phyloP scores from a whole-genome alignment of 2,113 vertebrate species.

The Scartelaos histophorus region DNA sequence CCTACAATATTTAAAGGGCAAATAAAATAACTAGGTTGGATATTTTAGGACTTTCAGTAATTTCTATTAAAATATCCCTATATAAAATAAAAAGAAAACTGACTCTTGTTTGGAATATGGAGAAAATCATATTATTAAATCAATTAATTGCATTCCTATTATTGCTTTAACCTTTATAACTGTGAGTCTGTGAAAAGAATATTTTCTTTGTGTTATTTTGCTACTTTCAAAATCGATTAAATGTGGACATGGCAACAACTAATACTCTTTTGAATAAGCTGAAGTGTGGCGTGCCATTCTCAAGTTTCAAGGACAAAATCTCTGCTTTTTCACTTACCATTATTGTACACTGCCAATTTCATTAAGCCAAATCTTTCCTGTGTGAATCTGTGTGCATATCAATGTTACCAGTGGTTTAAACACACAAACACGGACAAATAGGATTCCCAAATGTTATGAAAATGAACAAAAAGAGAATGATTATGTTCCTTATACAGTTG shows the following conservation, averaged over 20 bases:
- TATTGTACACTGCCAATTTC: conserved; percentile 61
- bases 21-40: too few relatives aligned
- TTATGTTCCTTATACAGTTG: conserved; percentile 44
- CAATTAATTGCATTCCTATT: conserved; percentile 50
- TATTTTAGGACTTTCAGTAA: too few relatives aligned
- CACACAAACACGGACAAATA: conserved; percentile 43
- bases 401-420: conserved; percentile 42
- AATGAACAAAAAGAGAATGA: conserved; percentile 34
- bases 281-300: conserved; percentile 35
- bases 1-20: too few relatives aligned
- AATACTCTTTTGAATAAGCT: conserved; percentile 45
- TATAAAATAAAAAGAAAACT: background rate
- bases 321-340: conserved; percentile 40
- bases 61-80: too few relatives aligned
- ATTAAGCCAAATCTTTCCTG: conserved; percentile 50
- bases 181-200: conserved; percentile 25
- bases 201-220: conserved; percentile 3
- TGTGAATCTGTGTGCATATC: conserved; percentile 47
- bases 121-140: conserved; percentile 42
- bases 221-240: conserved; percentile 51
- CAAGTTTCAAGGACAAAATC: conserved; percentile 53
- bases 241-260: conserved; percentile 43
- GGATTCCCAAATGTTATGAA: conserved; percentile 41
- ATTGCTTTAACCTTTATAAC: conserved; percentile 34
- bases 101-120: background rate